Percentiles rank a stretch among this genome's conserved stretches.
Evolutionary conservation across 2,888 invertebrate genomes (phyloP).

Genomic region (Petrolisthes manimaculis): DNA sequence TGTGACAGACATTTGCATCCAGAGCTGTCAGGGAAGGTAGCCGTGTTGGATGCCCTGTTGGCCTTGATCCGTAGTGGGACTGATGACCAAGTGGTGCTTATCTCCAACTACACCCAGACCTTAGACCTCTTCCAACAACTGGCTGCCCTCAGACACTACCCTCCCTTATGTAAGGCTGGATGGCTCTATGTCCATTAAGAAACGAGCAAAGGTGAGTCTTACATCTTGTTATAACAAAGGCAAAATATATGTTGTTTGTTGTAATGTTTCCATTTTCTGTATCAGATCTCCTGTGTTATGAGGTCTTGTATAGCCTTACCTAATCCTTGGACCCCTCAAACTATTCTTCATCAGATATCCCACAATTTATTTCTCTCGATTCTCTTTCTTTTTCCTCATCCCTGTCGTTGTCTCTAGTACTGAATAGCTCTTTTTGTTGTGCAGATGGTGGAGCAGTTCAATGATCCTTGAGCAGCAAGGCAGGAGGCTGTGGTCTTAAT

Average conservation of each 20-base stretch:
- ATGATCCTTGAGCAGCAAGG: constrained; percentile 97
- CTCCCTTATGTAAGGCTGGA: constrained; percentile 94
- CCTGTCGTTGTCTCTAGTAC: background rate
- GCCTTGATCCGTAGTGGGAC: constrained; percentile 92
- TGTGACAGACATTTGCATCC: constrained; percentile 67
- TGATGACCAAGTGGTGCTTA: constrained; percentile 95
- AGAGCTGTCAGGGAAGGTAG: constrained; percentile 86
- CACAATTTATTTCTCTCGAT: background rate
- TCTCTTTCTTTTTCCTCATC: background rate
- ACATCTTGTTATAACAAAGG: no score
- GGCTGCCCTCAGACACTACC: constrained; percentile 85
- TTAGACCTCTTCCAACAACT: constrained; percentile 95
- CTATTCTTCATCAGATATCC: no score
- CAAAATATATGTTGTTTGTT: no score
- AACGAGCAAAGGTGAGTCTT: constrained; percentile 83
- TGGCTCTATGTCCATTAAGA: constrained; percentile 97
- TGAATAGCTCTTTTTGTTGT: constrained; percentile 1
- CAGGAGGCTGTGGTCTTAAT: constrained; percentile 98
- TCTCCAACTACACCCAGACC: constrained; percentile 99
- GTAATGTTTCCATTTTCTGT: no score
- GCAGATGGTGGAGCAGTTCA: constrained; percentile 87
- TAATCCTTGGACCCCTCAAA: no score
- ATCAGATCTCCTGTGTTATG: no score
- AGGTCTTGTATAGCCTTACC: no score
- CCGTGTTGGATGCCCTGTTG: constrained; percentile 94